Conservation (phyloP, 2,113 vertebrate species). For the Notarius lentiginosus region DNA sequence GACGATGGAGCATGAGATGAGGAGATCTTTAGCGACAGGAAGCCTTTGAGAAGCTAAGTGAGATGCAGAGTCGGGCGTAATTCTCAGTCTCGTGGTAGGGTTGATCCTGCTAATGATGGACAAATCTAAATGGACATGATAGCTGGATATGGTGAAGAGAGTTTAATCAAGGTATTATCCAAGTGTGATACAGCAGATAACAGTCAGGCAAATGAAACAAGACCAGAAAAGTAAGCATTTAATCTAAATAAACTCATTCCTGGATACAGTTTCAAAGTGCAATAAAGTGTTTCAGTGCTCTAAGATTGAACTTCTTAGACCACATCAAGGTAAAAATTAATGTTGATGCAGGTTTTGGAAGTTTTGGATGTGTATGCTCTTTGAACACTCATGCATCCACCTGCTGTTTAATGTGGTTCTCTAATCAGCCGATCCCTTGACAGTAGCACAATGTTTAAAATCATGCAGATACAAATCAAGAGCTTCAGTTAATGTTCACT, state of each 20-base stretch:
- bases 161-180: conserved; percentile 33
- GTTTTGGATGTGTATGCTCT: no score
- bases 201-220: conserved; percentile 29
- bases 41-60: conserved; percentile 13
- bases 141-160: conserved; percentile 18
- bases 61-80: neutral
- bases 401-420: no score
- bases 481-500: no score
- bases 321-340: conserved; percentile 59
- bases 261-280: neutral
- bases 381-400: neutral
- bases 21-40: conserved; percentile 19
- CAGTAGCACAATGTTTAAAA: no score
- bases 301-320: neutral
- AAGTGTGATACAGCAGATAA: conserved; percentile 10
- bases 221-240: conserved; percentile 50
- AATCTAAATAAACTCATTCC: neutral
- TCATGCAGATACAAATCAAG: no score
- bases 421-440: no score
- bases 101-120: conserved; percentile 29
- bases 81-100: conserved; percentile 29
- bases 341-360: conserved; percentile 44
- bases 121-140: conserved; percentile 11
- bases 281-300: neutral
- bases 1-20: conserved; percentile 6